phyloP scores from a whole-genome alignment of 2,113 vertebrate species.

The Hirundichthys speculiger region DNA sequence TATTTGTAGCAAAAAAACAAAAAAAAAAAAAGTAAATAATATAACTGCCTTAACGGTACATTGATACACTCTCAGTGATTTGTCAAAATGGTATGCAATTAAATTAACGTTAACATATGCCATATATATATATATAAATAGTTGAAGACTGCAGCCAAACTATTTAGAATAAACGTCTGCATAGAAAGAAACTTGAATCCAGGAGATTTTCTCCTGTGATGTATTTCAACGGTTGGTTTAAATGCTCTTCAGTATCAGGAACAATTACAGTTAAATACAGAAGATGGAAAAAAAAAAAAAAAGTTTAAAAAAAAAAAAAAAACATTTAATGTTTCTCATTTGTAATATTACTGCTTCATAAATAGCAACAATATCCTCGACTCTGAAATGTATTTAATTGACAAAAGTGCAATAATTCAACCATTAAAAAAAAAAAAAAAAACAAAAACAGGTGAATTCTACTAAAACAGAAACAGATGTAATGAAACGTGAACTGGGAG shows the following conservation, averaged over 20 bases:
- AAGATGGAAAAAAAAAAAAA: too few relatives aligned
- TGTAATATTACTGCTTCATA: not conserved
- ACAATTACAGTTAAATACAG: constrained; percentile 1
- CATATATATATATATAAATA: constrained; percentile 50
- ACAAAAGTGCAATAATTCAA: constrained; percentile 61
- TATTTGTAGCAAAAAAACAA: constrained; percentile 6
- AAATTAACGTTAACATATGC: constrained; percentile 40
- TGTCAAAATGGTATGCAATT: constrained; percentile 17
- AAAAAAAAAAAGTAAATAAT: too few relatives aligned
- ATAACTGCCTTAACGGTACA: constrained; percentile 24
- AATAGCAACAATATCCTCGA: constrained; percentile 4
- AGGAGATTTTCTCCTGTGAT: not conserved
- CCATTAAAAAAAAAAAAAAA: constrained; percentile 41
- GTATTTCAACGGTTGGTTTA: constrained; percentile 5
- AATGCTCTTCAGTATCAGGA: not conserved
- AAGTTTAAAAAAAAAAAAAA: not conserved
- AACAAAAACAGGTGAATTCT: fast-evolving
- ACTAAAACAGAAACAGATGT: not conserved
- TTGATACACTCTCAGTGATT: constrained; percentile 41
- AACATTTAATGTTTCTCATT: not conserved
- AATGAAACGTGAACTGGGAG: not conserved
- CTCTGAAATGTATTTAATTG: constrained; percentile 32
- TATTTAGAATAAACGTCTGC: constrained; percentile 21
- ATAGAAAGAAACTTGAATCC: constrained; percentile 34
- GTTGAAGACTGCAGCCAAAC: constrained; percentile 13